Percentiles rank a stretch among this genome's conserved stretches.
Conservation (phyloP, 2,888 invertebrate species). For the Oasisia sp. region DNA sequence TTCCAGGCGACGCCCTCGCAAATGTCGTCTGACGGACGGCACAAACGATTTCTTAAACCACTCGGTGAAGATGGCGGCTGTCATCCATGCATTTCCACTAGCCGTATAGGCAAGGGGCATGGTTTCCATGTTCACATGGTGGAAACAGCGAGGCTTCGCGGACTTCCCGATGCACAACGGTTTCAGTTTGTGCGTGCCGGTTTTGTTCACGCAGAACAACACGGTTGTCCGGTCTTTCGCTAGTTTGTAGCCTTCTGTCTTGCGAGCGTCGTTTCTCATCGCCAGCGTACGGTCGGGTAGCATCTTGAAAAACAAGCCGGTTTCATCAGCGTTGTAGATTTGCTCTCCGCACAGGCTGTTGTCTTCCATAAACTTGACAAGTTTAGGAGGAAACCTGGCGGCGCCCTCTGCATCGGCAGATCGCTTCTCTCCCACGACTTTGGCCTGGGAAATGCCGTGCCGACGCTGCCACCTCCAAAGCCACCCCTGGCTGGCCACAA, state of each 20-base stretch:
- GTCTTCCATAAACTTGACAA: background rate
- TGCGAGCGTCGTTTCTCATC: background rate
- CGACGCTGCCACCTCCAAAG: background rate
- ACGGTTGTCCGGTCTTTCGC: conserved; percentile 32
- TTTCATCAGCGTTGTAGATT: background rate
- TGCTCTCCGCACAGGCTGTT: background rate
- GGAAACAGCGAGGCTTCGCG: background rate
- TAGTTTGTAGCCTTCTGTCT: conserved; percentile 33
- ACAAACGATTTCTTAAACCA: background rate
- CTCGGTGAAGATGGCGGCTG: background rate
- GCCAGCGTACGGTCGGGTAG: background rate
- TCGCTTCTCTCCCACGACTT: background rate
- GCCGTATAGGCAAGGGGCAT: background rate
- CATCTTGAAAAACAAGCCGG: background rate
- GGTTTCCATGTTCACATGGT: background rate
- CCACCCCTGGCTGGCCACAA: background rate
- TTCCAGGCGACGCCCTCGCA: background rate
- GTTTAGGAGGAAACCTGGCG: background rate
- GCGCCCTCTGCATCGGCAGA: background rate
- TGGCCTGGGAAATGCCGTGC: background rate
- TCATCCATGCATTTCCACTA: background rate
- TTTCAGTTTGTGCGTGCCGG: conserved; percentile 34
- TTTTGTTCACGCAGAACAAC: conserved; percentile 32
- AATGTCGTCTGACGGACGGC: background rate
- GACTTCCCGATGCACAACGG: conserved; percentile 36